These are phyloP conservation scores for Sicus ferrugineus DNA, from an alignment of 2,888 invertebrate species.

Conservation along the genomic window DNA sequence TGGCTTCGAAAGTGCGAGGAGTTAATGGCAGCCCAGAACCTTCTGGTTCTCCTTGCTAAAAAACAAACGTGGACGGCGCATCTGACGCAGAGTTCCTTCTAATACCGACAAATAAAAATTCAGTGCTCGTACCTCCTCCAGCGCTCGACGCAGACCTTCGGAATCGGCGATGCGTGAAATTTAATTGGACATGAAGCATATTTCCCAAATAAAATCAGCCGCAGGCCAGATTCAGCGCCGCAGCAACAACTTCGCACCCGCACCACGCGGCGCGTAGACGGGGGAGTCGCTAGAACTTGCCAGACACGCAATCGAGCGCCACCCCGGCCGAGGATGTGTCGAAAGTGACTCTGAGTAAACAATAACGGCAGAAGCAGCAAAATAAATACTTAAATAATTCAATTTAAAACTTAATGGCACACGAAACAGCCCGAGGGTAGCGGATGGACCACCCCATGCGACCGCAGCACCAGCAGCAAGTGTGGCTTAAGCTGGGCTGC, in stretches of 20 bases:
- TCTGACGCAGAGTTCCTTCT: no score
- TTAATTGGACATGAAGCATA: slow-evolving; percentile 49
- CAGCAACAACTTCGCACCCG: slow-evolving; percentile 25
- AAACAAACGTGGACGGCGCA: no score
- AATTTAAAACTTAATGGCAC: slow-evolving; percentile 50
- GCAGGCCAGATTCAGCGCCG: slow-evolving; percentile 14
- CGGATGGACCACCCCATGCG: slow-evolving; percentile 21
- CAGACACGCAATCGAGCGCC: not conserved
- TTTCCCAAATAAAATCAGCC: slow-evolving; percentile 34
- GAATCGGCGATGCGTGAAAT: slow-evolving; percentile 45
- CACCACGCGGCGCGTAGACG: no score
- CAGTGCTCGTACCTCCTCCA: no score
- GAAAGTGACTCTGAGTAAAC: slow-evolving; percentile 23
- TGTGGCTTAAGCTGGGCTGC: not conserved
- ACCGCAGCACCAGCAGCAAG: slow-evolving; percentile 8
- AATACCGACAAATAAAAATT: no score
- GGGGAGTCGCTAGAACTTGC: not conserved
- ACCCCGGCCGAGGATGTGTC: slow-evolving; percentile 25
- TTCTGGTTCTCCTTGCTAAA: no score
- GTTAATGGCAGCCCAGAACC: no score
- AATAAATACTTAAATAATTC: slow-evolving; percentile 47
- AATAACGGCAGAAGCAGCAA: slow-evolving; percentile 41
- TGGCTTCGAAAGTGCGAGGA: no score
- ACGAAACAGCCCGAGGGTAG: slow-evolving; percentile 41
- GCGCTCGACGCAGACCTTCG: not conserved